Evolutionary conservation across 2,888 invertebrate genomes (phyloP), one percentile per base, ranked within the genome.

Genomic region (Diogma glabrata): DNA sequence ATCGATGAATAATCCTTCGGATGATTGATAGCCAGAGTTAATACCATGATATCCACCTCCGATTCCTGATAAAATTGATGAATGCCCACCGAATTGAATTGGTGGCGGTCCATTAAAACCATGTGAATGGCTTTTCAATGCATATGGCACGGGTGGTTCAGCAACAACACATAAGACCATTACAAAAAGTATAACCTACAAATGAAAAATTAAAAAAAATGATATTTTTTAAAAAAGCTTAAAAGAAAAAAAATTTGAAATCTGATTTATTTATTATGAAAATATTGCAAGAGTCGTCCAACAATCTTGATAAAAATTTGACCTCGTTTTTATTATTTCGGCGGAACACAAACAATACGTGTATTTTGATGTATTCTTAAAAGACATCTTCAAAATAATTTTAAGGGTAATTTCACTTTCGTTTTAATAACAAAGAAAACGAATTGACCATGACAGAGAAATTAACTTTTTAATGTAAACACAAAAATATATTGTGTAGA

Each of bases 1-100:
- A 69, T 86, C 86, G 60, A 87, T 83, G 67, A 81, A 75, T 60
- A 82, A 81, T 55, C 87, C 87, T 65, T 87, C 86, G 63, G 75
- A 81, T 61, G 83, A 82, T 65, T 82, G 82, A 69, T 76, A 78
- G 56, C 86, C 85, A 57, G 78, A 75, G 57, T 82, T 76, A 50
- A 84, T 84, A 58, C 81, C 76, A 50, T 75, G 76, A 73, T 82
- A 82, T 61, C 81, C 81, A 56, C 81, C 79, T 53, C 81, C 79
- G 55, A 81, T 78, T 52, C 72, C 66, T 14, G n/a, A n/a, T n/a
- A n/a, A n/a, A n/a, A n/a, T 36, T 6, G 38, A 30, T 26, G 26
- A 30, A 30, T 30, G 30, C n/a, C 30, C 30, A n/a, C n/a, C 30
- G 30, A 30, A 8, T 10, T n/a, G 30, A 30, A 30, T n/a, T 28